Evolutionary conservation across 2,888 invertebrate genomes (phyloP).

Genomic region (Nomada goodeniana): DNA sequence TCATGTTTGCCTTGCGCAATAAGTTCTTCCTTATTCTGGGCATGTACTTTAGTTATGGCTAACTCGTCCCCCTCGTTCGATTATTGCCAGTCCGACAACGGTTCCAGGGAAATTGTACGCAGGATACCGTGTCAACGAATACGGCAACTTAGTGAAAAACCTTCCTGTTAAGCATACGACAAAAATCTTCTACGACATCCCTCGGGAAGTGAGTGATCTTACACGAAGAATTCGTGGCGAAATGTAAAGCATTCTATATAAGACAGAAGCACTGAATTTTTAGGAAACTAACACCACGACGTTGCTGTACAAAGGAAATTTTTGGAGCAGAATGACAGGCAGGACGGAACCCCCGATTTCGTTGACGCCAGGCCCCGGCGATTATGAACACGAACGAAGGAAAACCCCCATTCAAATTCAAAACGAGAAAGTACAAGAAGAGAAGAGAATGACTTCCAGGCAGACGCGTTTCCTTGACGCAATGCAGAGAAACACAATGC

Average conservation of each 20-base stretch:
- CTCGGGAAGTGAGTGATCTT: conserved; percentile 44
- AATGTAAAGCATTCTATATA: neutral
- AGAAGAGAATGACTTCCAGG: conserved; percentile 59
- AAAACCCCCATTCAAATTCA: conserved; percentile 45
- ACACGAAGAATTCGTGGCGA: too few relatives aligned
- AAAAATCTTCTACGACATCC: conserved; percentile 54
- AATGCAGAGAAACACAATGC: conserved; percentile 62
- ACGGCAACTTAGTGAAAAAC: conserved; percentile 51
- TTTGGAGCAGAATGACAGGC: conserved; percentile 76
- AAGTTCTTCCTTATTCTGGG: neutral
- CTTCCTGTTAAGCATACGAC: conserved; percentile 17
- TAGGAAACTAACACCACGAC: conserved; percentile 70
- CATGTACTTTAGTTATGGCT: conserved; percentile 55
- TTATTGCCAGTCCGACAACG: conserved; percentile 18
- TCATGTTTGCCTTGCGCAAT: neutral
- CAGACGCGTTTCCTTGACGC: conserved; percentile 68
- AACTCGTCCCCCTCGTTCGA: conserved; percentile 45
- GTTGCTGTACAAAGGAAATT: conserved; percentile 72
- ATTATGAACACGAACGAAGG: conserved; percentile 66
- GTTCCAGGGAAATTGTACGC: conserved; percentile 57
- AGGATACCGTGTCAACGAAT: conserved; percentile 49
- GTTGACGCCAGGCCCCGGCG: conserved; percentile 67
- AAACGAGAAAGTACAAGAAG: conserved; percentile 66
- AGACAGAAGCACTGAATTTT: neutral
- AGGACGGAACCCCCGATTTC: conserved; percentile 50